Percentiles rank a stretch among this genome's conserved stretches.
Conservation (phyloP, 2,113 vertebrate genomes). For the Cairina moschata region DNA sequence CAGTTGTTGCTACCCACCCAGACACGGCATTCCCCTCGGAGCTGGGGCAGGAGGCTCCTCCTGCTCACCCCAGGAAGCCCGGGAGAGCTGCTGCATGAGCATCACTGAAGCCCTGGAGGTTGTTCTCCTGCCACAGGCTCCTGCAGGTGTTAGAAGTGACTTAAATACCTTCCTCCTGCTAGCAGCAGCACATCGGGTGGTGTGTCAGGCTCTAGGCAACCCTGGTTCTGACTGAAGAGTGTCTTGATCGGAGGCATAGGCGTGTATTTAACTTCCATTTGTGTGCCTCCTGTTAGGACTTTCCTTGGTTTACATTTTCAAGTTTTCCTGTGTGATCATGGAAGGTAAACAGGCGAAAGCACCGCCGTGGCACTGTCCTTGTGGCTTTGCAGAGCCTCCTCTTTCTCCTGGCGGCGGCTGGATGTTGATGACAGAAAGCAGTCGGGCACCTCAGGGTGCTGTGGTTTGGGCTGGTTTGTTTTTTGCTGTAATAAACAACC, state of each 20-base stretch:
- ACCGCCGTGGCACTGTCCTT: background rate
- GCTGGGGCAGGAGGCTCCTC: background rate
- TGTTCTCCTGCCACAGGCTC: background rate
- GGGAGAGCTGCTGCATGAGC: background rate
- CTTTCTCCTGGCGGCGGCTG: background rate
- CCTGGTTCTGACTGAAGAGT: background rate
- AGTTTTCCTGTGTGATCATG: background rate
- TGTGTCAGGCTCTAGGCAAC: background rate
- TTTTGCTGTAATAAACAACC: background rate
- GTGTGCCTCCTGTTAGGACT: background rate
- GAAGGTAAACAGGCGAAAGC: background rate
- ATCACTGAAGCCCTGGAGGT: background rate
- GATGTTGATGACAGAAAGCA: background rate
- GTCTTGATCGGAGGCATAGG: background rate
- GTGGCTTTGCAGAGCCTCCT: background rate
- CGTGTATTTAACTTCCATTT: background rate
- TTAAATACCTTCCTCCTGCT: background rate
- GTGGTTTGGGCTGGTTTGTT: background rate
- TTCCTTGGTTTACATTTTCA: background rate
- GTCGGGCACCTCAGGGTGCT: background rate
- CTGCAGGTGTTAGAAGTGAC: background rate
- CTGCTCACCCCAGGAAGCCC: background rate
- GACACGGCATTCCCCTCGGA: accelerated
- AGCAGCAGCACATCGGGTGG: accelerated
- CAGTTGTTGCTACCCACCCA: accelerated